Evolutionary conservation across 2,888 invertebrate genomes (phyloP).

Genomic region (Reticulitermes lucifugus): DNA sequence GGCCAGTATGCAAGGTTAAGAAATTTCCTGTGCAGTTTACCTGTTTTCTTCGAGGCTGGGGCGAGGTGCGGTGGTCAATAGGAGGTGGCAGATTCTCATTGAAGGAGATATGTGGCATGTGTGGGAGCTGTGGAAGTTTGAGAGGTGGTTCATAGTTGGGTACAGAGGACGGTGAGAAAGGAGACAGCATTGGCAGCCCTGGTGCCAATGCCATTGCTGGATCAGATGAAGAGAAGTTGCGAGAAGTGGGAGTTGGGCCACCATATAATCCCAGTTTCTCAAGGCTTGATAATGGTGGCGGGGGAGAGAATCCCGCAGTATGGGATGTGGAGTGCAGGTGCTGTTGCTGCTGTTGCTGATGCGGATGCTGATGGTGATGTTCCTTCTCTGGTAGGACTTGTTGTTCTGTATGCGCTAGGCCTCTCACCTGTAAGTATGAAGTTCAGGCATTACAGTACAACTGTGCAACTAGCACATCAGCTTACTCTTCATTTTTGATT

Average conservation of each 20-base stretch:
- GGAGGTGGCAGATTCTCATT: slow-evolving; percentile 61
- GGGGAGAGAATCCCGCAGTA: slow-evolving; percentile 47
- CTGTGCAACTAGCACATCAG: too few species aligned
- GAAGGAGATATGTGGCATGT: slow-evolving; percentile 66
- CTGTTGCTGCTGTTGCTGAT: slow-evolving; percentile 12
- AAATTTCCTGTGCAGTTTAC: slow-evolving; percentile 52
- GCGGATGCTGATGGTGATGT: slow-evolving; percentile 28
- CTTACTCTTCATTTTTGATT: too few species aligned
- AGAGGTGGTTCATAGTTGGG: slow-evolving; percentile 58
- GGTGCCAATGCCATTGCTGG: slow-evolving; percentile 60
- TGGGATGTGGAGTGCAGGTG: slow-evolving; percentile 61
- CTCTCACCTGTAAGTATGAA: slow-evolving; percentile 69
- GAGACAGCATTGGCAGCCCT: slow-evolving; percentile 49
- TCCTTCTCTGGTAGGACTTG: slow-evolving; percentile 57
- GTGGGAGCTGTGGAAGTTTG: slow-evolving; percentile 61
- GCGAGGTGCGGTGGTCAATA: slow-evolving; percentile 73
- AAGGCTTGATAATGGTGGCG: slow-evolving; percentile 49
- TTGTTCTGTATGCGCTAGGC: slow-evolving; percentile 72
- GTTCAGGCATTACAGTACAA: too few species aligned
- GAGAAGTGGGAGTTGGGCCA: slow-evolving; percentile 42
- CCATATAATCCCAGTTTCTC: slow-evolving; percentile 50
- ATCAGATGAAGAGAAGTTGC: slow-evolving; percentile 51
- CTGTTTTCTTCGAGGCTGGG: slow-evolving; percentile 84
- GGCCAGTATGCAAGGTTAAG: too few species aligned
- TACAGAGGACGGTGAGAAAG: slow-evolving; percentile 52